phyloP scores from a whole-genome alignment of 2,888 invertebrate genomes.

The Caenorhabditis becei region DNA sequence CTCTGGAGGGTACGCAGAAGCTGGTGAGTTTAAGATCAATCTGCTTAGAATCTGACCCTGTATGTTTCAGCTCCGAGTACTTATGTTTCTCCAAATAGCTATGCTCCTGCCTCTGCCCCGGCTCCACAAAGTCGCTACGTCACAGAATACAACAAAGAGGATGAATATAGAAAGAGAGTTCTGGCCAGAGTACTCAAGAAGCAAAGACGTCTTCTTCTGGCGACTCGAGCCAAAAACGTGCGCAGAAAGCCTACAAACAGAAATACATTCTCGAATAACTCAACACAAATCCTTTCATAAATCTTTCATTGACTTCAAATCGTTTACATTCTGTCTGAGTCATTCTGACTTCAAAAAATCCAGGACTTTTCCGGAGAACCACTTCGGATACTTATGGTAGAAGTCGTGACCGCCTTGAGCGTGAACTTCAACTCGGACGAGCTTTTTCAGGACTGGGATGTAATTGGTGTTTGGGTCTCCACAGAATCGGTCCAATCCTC shows the following conservation, averaged over 20 bases:
- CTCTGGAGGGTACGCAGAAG: constrained; percentile 13
- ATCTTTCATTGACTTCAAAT: constrained; percentile 1
- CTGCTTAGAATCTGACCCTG: too few species aligned
- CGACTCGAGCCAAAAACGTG: constrained; percentile 57
- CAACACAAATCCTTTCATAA: neutral
- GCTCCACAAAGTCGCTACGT: constrained; percentile 40
- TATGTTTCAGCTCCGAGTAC: neutral
- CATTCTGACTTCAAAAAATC: constrained; percentile 45
- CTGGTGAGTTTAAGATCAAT: constrained; percentile 15
- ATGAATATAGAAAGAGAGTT: constrained; percentile 57
- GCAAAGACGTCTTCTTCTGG: constrained; percentile 51
- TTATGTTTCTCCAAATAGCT: neutral
- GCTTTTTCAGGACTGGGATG: constrained; percentile 73
- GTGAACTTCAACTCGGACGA: constrained; percentile 74
- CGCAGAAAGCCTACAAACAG: constrained; percentile 43
- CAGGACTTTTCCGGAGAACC: constrained; percentile 77
- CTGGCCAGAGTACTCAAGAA: constrained; percentile 60
- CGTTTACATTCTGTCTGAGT: constrained; percentile 20
- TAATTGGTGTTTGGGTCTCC: constrained; percentile 76
- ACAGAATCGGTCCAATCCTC: constrained; percentile 77
- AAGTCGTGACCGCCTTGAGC: constrained; percentile 80
- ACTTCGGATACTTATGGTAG: constrained; percentile 79
- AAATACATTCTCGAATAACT: neutral
- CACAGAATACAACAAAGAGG: constrained; percentile 46
- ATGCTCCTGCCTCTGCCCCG: neutral